Evolutionary conservation across 2,113 vertebrate genomes (phyloP).

Genomic region (Herpetotheres cachinnans): DNA sequence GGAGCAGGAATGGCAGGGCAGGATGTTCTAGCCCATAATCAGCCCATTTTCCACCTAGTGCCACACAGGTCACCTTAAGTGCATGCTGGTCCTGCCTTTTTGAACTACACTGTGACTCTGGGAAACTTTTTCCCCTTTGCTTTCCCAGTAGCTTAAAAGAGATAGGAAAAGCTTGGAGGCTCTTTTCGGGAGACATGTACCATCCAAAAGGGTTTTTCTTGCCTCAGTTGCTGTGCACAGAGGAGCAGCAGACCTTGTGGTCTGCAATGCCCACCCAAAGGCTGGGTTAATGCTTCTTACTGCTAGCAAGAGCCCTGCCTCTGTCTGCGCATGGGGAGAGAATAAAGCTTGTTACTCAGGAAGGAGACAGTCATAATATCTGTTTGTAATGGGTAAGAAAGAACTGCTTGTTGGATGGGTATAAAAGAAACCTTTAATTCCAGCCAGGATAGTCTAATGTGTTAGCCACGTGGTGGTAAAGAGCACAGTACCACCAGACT

Average conservation of each 20-base stretch:
- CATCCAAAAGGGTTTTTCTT: neutral
- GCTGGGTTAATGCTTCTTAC: neutral
- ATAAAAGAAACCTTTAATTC: conserved; percentile 32
- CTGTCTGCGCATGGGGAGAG: neutral
- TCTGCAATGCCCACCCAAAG: neutral
- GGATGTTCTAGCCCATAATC: neutral
- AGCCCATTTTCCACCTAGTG: neutral
- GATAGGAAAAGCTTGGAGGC: neutral
- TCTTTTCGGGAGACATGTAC: neutral
- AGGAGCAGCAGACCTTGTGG: neutral
- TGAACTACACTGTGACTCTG: neutral
- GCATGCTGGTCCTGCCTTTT: neutral
- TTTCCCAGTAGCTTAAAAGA: neutral
- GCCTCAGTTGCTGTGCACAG: neutral
- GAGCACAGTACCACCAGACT: neutral
- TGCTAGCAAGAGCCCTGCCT: neutral
- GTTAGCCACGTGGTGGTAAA: neutral
- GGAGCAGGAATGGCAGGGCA: neutral
- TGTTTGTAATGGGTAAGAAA: conserved; percentile 24
- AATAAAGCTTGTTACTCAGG: neutral
- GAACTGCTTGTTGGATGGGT: conserved; percentile 3
- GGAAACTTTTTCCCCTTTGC: neutral
- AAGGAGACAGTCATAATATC: neutral
- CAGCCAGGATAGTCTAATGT: neutral
- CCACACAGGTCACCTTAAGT: neutral